Conservation (phyloP, 1,140 invertebrate species). For the Papilio polytes region DNA sequence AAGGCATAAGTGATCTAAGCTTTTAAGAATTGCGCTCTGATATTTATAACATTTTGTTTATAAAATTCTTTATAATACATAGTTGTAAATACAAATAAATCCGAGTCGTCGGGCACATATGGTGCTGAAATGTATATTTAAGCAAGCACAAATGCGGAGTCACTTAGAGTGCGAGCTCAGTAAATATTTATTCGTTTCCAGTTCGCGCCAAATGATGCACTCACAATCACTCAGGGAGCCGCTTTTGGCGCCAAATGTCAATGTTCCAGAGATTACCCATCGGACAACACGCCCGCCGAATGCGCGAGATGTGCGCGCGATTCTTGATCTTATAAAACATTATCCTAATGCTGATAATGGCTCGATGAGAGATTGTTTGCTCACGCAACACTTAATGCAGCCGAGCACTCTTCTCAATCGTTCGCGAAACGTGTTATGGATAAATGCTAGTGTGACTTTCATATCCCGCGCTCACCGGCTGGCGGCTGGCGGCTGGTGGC, state of each 20-base stretch:
- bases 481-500: slow-evolving; percentile 37
- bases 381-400: slow-evolving; percentile 71
- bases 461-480: slow-evolving; percentile 51
- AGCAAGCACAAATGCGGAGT: slow-evolving; percentile 49
- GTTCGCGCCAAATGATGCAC: slow-evolving; percentile 68
- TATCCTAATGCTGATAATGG: slow-evolving; percentile 57
- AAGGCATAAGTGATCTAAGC: background rate
- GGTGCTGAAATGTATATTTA: slow-evolving; percentile 41
- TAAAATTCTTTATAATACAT: background rate
- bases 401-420: slow-evolving; percentile 73
- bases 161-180: slow-evolving; percentile 64
- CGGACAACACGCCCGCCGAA: slow-evolving; percentile 59
- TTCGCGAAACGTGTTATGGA: slow-evolving; percentile 73
- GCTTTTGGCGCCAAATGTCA: slow-evolving; percentile 78
- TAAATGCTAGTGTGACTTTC: slow-evolving; percentile 77
- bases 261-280: slow-evolving; percentile 74
- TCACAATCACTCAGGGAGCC: slow-evolving; percentile 64
- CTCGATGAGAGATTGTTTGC: slow-evolving; percentile 56
- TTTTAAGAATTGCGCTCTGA: background rate
- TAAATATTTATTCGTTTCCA: slow-evolving; percentile 74
- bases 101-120: background rate
- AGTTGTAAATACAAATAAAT: slow-evolving; percentile 25
- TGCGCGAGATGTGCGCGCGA: slow-evolving; percentile 38
- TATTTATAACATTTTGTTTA: background rate
- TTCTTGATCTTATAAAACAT: slow-evolving; percentile 53